Conservation (phyloP, 2,888 invertebrate genomes). For the Bursaphelenchus okinawaensis region DNA sequence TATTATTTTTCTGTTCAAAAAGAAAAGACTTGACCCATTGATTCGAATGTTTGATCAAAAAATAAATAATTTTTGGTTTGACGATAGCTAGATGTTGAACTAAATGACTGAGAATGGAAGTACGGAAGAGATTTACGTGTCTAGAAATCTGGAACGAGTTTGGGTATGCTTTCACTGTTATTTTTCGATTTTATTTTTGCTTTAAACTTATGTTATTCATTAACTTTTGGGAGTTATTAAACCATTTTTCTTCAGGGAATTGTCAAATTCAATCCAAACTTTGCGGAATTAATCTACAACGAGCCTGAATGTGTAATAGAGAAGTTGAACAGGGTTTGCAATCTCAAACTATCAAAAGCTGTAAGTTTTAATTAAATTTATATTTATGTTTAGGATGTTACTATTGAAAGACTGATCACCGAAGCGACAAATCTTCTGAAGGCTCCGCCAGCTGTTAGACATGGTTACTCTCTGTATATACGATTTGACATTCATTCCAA, state of each 20-base stretch:
- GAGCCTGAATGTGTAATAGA: not conserved
- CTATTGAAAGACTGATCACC: not conserved
- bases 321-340: not conserved
- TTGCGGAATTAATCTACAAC: not conserved
- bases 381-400: not conserved
- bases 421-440: not conserved
- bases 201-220: not conserved
- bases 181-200: too few relatives aligned
- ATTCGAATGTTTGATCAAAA: too few relatives aligned
- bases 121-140: not conserved
- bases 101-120: not conserved
- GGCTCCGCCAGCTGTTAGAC: not conserved
- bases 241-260: not conserved
- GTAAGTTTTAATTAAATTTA: not conserved
- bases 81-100: too few relatives aligned
- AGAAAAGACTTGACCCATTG: not conserved
- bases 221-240: not conserved
- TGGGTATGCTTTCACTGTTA: not conserved
- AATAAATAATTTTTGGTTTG: too few relatives aligned
- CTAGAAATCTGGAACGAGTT: not conserved
- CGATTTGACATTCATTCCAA: not conserved
- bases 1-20: not conserved
- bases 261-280: not conserved
- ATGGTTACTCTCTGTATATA: not conserved
- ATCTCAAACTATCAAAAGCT: not conserved